A percentile compares a stretch with the other conserved stretches of the same genome.
Conservation (phyloP, 2,888 invertebrate species). For the Rhyacophila evoluta region DNA sequence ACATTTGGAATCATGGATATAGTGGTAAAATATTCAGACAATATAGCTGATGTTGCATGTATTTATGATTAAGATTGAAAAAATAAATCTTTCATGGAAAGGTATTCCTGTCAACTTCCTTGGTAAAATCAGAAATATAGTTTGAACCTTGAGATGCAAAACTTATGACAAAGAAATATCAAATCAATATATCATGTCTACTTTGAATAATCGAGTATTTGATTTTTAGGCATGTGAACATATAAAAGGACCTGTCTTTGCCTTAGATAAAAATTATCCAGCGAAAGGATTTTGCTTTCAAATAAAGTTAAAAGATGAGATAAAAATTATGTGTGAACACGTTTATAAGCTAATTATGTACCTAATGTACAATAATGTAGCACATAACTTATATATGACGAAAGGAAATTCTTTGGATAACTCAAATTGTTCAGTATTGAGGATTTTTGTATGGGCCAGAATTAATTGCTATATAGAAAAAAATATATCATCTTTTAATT, state of each 20-base stretch:
- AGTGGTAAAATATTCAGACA: too few relatives aligned
- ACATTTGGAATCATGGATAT: too few relatives aligned
- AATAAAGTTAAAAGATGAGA: slow-evolving; percentile 61
- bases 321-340: slow-evolving; percentile 59
- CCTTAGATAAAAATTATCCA: slow-evolving; percentile 69
- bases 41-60: too few relatives aligned
- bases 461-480: slow-evolving; percentile 71
- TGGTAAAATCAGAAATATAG: too few relatives aligned
- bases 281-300: slow-evolving; percentile 79
- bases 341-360: slow-evolving; percentile 69
- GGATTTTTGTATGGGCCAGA: slow-evolving; percentile 77
- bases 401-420: slow-evolving; percentile 63
- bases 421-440: slow-evolving; percentile 62
- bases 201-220: too few relatives aligned
- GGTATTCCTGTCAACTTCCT: too few relatives aligned
- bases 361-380: slow-evolving; percentile 73
- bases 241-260: slow-evolving; percentile 68
- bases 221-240: slow-evolving; percentile 68
- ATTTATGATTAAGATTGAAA: too few relatives aligned
- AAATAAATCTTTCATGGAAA: too few relatives aligned
- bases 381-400: slow-evolving; percentile 82
- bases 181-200: too few relatives aligned
- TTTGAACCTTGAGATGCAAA: too few relatives aligned
- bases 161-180: too few relatives aligned
- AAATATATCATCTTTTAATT: slow-evolving; percentile 71